Conservation (phyloP, 2,113 vertebrate genomes). For the Tachuris rubrigastra region DNA sequence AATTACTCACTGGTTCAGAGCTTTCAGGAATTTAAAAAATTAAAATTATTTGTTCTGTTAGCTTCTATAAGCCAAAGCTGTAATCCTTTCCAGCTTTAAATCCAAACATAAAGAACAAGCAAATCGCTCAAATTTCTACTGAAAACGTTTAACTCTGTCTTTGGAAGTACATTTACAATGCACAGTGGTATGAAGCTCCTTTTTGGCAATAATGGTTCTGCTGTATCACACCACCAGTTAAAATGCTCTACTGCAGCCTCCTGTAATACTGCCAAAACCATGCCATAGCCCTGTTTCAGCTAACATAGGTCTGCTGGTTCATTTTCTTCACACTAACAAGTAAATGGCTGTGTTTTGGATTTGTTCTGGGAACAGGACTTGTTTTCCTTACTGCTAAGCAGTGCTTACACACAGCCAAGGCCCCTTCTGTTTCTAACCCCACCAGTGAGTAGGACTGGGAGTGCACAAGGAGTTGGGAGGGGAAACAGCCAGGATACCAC, state of each 20-base stretch:
- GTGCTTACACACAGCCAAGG: neutral
- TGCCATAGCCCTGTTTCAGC: fast-evolving
- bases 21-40: neutral
- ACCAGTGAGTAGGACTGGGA: fast-evolving
- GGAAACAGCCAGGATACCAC: neutral
- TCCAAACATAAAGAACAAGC: neutral
- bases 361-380: neutral
- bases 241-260: neutral
- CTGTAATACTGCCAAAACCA: neutral
- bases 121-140: neutral
- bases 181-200: neutral
- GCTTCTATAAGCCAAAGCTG: neutral
- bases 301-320: neutral
- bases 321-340: neutral
- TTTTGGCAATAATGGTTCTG: neutral
- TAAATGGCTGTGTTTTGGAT: neutral
- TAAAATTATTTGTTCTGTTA: neutral
- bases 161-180: neutral
- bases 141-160: neutral
- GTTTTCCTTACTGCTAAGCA: neutral
- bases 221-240: neutral
- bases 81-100: neutral
- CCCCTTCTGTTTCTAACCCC: neutral
- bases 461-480: neutral
- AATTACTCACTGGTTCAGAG: neutral